phyloP scores from a whole-genome alignment of 2,113 vertebrate genomes.

The Lipophrys pholis region DNA sequence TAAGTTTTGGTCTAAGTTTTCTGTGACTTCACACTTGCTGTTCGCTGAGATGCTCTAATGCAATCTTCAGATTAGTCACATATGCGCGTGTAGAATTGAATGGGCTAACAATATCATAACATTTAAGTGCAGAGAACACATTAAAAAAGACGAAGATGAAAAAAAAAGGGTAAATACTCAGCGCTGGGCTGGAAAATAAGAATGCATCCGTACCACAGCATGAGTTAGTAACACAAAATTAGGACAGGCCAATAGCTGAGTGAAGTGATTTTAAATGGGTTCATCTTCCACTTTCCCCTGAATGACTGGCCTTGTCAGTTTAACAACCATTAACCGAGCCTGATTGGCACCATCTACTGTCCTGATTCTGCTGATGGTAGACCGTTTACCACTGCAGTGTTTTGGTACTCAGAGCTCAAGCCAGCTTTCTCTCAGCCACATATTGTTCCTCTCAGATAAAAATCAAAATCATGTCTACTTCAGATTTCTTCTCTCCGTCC shows the following conservation, averaged over 20 bases:
- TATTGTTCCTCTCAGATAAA: neutral
- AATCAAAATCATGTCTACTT: neutral
- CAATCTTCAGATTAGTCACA: conserved; percentile 28
- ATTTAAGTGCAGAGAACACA: too few relatives aligned
- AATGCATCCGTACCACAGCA: neutral
- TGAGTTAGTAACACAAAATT: neutral
- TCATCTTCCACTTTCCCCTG: conserved; percentile 1
- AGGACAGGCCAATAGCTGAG: neutral
- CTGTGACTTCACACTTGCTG: neutral
- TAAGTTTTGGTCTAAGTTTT: too few relatives aligned
- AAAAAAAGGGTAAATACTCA: too few relatives aligned
- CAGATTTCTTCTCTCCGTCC: neutral
- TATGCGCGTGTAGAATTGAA: neutral
- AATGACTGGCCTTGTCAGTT: conserved; percentile 13
- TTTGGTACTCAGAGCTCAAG: conserved; percentile 10
- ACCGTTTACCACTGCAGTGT: conserved; percentile 28
- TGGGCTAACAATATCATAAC: neutral
- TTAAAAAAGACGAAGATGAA: too few relatives aligned
- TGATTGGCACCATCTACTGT: neutral
- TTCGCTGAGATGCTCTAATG: conserved; percentile 23
- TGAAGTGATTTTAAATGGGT: neutral
- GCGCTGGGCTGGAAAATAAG: neutral
- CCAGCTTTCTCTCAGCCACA: neutral
- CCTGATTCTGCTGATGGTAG: conserved; percentile 13
- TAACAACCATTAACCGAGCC: neutral